phyloP scores from a whole-genome alignment of 2,113 vertebrate genomes.

The Ameiurus melas region DNA sequence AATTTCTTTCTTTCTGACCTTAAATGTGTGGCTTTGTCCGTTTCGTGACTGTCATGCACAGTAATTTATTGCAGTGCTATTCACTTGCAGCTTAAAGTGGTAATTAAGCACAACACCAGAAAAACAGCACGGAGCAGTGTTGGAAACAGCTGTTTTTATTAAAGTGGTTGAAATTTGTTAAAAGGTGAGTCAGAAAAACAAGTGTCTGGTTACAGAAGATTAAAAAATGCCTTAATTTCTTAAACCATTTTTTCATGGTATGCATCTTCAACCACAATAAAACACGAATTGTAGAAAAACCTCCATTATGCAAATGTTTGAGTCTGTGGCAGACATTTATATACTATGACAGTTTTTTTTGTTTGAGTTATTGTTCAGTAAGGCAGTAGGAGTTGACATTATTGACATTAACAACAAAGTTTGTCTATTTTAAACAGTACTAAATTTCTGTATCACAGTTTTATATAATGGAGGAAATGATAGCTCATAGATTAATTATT shows the following conservation, averaged over 20 bases:
- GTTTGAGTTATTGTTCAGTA: background rate
- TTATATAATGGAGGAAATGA: background rate
- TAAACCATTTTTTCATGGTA: background rate
- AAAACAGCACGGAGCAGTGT: background rate
- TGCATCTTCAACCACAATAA: background rate
- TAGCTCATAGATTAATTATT: background rate
- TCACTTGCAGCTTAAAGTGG: background rate
- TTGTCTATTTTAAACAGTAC: background rate
- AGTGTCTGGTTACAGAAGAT: background rate
- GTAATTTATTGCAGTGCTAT: conserved; percentile 2
- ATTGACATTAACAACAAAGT: background rate
- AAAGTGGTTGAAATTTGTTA: background rate
- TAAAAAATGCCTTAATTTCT: background rate
- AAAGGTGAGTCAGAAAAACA: background rate
- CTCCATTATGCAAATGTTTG: background rate
- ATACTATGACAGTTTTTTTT: background rate
- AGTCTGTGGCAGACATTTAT: background rate
- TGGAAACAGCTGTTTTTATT: background rate
- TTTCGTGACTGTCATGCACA: background rate
- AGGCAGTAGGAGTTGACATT: background rate
- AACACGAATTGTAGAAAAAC: background rate
- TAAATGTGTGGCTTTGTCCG: background rate
- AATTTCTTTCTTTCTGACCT: background rate
- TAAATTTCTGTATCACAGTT: background rate
- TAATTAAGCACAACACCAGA: background rate